Base-by-base conservation (phyloP, 92 coral and sea anemone species). In the Palythoa caribaeorum region DNA sequence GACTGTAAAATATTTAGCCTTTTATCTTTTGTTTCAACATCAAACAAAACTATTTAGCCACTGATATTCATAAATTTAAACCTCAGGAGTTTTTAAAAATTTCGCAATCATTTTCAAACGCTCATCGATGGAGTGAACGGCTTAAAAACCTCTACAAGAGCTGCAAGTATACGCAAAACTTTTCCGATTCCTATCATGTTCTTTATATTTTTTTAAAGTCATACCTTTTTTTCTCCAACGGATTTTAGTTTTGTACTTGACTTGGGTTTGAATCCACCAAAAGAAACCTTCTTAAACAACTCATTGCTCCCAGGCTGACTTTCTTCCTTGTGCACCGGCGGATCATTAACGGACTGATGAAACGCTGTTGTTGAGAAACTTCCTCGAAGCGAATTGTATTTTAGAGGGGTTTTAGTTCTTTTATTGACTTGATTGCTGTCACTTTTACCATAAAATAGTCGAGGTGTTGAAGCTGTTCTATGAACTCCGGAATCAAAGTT, bases 311-410 rank as follows among this genome's bases (percentile, higher is more conserved):
- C 39, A 1, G 60, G 59, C 36, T 28, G n/a, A 12, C 44, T 81
- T 81, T 44, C 86, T n/a, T 65, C 50, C 39, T 66, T 81, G 76
- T 63, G 7, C 21, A 68, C n/a, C 15, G 16, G 38, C 15, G 16
- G 38, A 36, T 70, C 13, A 11, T 35, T 17, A 70, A 17, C 19
- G 21, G 73, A 60, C 84, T 79, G 84, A 65, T 60, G 55, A 79
- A 79, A 79, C 2, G 73, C 47, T 81, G 86, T 81, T 47, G 65
- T 81, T 12, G 86, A 81, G 40, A 81, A 68, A 81, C 86, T 81
- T 66, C 28, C 28, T 28, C 86, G 76, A 48, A 81, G 73, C 1
- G 54, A 15, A 12, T 48, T 66, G 76, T 68, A 39, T 71, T 68
- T 81, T 2, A 81, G 40, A 19, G 75, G 86, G 66, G 76, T 81